Base-by-base conservation (phyloP, 2,888 invertebrate genomes). In the Drosophila nr. perissopoda region DNA sequence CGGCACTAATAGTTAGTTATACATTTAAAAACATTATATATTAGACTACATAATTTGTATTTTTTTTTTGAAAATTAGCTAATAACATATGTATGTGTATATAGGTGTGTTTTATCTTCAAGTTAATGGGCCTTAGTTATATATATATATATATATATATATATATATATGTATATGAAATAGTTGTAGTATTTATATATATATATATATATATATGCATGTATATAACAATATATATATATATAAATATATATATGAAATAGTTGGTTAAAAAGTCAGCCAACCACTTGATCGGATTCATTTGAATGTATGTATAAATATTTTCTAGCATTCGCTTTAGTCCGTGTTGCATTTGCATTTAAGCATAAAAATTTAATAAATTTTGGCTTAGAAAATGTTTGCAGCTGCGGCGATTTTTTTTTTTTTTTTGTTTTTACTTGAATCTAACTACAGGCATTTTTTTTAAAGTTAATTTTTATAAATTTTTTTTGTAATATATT, bases 361-460 rank as follows among this genome's bases (percentile, higher is more conserved):
- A 76, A 74, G 75, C 88, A 83, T 89, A 86, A 88, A 75, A 86
- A 79, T 79, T 74, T 13, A 62, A 82, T 89, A 88, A 84, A 88
- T 88, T 88, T 87, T 87, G 90, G 87, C 87, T 86, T 89, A 85
- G 79, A 87, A 88, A 88, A 81, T 70, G 63, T 25, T 46, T 46
- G 46, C 46, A 46, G 16, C 25, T 16, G 46, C 46, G 16, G 16
- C 46, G 46, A 46, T 29, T 87, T 81, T 29, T 46, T 52, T 60
- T 63, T 36, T 61, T 25, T 70, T 79, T 69, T 74, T 77, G 36
- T 67, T 70, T 71, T 78, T 81, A 76, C 65, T 84, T 89, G 85
- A 70, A 88, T 84, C 91, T 92, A 92, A 85, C 91, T 91, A 91
- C 90, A 89, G 90, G 88, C 91, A 59, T 74, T 38, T 33, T 33